Evolutionary conservation across 2,888 invertebrate genomes (phyloP), one percentile per base, ranked within the genome.

Genomic region (Cetonia aurata): DNA sequence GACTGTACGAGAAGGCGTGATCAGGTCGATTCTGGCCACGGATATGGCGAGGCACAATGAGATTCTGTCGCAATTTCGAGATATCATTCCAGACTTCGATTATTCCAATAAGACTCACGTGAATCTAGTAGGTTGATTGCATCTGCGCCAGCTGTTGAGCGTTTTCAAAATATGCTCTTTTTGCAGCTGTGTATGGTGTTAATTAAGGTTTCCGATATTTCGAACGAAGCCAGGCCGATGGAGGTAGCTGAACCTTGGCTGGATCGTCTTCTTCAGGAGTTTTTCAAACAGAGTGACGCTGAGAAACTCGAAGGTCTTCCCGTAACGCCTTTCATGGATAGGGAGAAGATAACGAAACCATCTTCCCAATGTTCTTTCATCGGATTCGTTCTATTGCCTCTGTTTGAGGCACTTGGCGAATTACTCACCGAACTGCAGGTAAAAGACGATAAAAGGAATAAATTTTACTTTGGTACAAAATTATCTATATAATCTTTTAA

Each of bases 291-390:
- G 83, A 92, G 92, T 82, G 94, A 94, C 77, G 90, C 92, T 3
- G 94, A 94, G 82, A 93, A 93, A 80, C 86, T 92, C 33, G 93
- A 93, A 83, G 94, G 94, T 9, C 86, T 94, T 73, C 94, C 94
- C 3, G 93, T 94, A 33, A 93, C 94, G 31, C 93, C 94, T 0
- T 94, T 94, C 82, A 94, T 94, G 94, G 94, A 94, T 83, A 88
- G 93, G 41, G 93, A 94, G 75, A 94, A 93, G 85, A 92, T 94
- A 67, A 93, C 93, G 71, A 94, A 93, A 82, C 92, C 93, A 3
- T 92, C 93, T 15, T 93, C 94, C 0, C 94, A 94, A 83, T 92
- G 93, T 80, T 92, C 93, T 67, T 94, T 94, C 84, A 94, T 94
- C 81, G 93, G 93, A 55, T 88, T 93, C 79, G 93, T 94, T 52